Evolutionary conservation across 2,113 vertebrate species (phyloP).

Genomic region (Baryphthengus martii): DNA sequence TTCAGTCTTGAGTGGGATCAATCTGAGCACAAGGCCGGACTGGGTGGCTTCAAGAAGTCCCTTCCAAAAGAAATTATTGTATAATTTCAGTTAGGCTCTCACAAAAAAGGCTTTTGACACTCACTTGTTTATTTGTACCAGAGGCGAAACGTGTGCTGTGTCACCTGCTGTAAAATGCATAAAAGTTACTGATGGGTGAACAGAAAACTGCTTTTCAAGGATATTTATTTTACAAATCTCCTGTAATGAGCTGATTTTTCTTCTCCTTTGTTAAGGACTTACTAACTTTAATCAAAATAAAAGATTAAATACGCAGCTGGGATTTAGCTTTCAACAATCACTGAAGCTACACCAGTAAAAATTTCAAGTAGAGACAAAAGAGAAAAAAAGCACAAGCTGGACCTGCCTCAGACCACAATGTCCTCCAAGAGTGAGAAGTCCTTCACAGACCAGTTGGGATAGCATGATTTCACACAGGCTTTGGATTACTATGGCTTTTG

Average conservation of each 20-base stretch:
- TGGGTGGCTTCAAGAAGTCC: neutral
- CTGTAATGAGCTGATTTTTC: neutral
- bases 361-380: neutral
- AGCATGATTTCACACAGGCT: neutral
- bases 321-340: neutral
- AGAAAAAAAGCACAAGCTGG: neutral
- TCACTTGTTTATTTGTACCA: neutral
- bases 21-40: neutral
- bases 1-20: neutral
- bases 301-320: neutral
- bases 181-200: neutral
- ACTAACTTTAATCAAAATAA: neutral
- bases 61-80: neutral
- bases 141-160: fast-evolving
- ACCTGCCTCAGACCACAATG: neutral
- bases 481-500: neutral
- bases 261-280: neutral
- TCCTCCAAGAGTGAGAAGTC: neutral
- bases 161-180: neutral
- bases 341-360: neutral
- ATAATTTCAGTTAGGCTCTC: neutral
- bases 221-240: neutral
- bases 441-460: neutral
- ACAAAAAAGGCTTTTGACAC: neutral
- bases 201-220: neutral